phyloP scores from a whole-genome alignment of 1,140 invertebrate genomes.

The Probaryconus sp. region DNA sequence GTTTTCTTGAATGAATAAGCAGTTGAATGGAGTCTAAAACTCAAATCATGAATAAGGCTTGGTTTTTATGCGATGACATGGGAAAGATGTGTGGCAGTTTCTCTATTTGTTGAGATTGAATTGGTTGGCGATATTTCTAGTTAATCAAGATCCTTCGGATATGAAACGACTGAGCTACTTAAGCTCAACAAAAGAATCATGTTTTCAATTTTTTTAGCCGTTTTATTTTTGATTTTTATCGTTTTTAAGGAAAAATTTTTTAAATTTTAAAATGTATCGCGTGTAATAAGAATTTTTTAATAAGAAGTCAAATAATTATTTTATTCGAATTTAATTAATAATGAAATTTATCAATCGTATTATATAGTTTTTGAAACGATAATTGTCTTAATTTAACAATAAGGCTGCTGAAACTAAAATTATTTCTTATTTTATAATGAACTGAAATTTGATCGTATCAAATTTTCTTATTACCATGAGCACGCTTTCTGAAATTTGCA shows the following conservation, averaged over 20 bases:
- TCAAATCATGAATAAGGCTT: conserved; percentile 1
- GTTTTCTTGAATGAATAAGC: conserved; percentile 16
- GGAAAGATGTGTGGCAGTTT: conserved; percentile 29
- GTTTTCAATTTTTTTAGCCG: conserved; percentile 16
- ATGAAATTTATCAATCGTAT: too few relatives aligned
- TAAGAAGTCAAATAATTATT: too few relatives aligned
- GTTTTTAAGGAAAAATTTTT: not conserved
- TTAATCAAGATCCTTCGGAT: conserved; percentile 55
- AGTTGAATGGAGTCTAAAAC: conserved; percentile 15
- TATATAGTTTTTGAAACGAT: too few relatives aligned
- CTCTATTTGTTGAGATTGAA: conserved; percentile 49
- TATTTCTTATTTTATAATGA: not conserved
- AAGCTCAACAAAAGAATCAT: conserved; percentile 32
- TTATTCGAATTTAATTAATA: too few relatives aligned
- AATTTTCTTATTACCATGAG: not conserved
- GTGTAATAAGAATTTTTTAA: too few relatives aligned
- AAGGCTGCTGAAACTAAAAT: too few relatives aligned
- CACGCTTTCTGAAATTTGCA: not conserved
- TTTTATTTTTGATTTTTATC: conserved; percentile 24
- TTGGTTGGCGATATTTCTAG: conserved; percentile 51
- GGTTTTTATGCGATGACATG: conserved; percentile 3
- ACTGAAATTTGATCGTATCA: not conserved
- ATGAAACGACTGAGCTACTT: conserved; percentile 47
- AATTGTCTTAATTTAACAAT: too few relatives aligned
- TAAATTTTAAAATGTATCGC: too few relatives aligned